Percentiles rank a stretch among this genome's conserved stretches.
phyloP scores from a whole-genome alignment of 2,888 invertebrate species.

The Phorcus lineatus region DNA sequence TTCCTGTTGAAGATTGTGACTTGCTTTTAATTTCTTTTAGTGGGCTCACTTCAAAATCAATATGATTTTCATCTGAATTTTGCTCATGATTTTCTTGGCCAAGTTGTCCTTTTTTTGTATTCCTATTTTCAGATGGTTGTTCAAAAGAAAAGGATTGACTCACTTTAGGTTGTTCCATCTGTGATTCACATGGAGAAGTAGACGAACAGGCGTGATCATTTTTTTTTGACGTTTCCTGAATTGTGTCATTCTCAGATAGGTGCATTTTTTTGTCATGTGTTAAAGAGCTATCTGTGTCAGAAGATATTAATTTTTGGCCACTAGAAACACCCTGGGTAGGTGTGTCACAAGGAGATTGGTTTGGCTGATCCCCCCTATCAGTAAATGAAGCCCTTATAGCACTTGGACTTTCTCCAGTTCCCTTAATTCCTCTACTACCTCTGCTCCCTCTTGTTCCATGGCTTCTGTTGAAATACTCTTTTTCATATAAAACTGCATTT shows the following conservation, averaged over 20 bases:
- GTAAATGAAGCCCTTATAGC: neutral
- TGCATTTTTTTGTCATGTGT: neutral
- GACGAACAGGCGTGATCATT: neutral
- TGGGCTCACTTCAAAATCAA: constrained; percentile 40
- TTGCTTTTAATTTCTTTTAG: constrained; percentile 31
- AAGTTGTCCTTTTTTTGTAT: constrained; percentile 35
- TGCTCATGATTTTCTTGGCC: constrained; percentile 39
- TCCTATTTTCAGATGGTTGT: neutral
- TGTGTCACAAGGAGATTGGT: neutral
- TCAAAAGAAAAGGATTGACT: neutral
- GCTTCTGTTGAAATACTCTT: constrained; percentile 7
- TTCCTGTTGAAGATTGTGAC: constrained; percentile 23
- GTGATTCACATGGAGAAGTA: neutral
- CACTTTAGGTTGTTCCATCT: neutral
- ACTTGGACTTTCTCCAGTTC: neutral
- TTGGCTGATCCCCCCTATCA: constrained; percentile 16
- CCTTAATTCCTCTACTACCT: neutral
- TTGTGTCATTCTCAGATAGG: neutral
- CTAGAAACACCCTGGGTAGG: neutral
- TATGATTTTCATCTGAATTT: constrained; percentile 31
- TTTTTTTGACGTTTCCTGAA: neutral
- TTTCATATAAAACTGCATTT: neutral
- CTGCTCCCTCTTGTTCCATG: constrained; percentile 20
- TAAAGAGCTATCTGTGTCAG: constrained; percentile 1
- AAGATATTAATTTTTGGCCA: neutral